These are phyloP conservation scores for Nysson spinosus DNA, from an alignment of 2,888 invertebrate genomes.

Conservation along the genomic window DNA sequence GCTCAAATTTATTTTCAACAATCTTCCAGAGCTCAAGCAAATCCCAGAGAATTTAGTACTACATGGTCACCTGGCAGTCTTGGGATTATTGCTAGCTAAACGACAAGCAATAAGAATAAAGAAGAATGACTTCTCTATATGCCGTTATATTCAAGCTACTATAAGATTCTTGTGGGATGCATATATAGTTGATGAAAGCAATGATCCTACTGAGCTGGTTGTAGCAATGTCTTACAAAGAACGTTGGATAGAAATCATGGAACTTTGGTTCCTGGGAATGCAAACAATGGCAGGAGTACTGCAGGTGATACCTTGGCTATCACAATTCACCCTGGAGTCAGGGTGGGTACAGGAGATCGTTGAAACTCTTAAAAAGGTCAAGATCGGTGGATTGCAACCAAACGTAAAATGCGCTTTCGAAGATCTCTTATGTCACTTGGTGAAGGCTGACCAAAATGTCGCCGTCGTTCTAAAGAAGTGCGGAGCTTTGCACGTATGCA, in stretches of 20 bases:
- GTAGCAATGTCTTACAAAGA: constrained; percentile 92
- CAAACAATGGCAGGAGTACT: constrained; percentile 92
- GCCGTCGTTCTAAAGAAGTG: constrained; percentile 88
- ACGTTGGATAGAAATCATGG: constrained; percentile 93
- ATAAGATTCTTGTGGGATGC: constrained; percentile 96
- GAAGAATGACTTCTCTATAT: constrained; percentile 93
- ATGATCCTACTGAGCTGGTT: constrained; percentile 88
- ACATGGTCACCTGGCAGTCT: constrained; percentile 89
- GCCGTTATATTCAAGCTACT: constrained; percentile 92
- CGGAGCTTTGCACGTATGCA: constrained; percentile 89
- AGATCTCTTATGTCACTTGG: constrained; percentile 91
- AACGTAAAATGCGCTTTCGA: constrained; percentile 94
- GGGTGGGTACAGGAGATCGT: constrained; percentile 96
- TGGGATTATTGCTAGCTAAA: constrained; percentile 89
- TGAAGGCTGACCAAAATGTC: constrained; percentile 88
- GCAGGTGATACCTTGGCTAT: constrained; percentile 91
- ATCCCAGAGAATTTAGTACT: constrained; percentile 90
- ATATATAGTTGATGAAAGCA: constrained; percentile 92
- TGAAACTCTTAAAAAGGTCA: constrained; percentile 89
- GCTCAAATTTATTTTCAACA: constrained; percentile 90
- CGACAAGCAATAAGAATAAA: constrained; percentile 90
- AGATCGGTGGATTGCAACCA: constrained; percentile 88
- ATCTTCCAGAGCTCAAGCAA: constrained; percentile 90
- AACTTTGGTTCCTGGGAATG: constrained; percentile 96
- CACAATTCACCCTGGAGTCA: constrained; percentile 93